Evolutionary conservation across 2,113 vertebrate genomes (phyloP), one percentile per base, ranked within the genome.

Genomic region (Micronycteris hirsuta): DNA sequence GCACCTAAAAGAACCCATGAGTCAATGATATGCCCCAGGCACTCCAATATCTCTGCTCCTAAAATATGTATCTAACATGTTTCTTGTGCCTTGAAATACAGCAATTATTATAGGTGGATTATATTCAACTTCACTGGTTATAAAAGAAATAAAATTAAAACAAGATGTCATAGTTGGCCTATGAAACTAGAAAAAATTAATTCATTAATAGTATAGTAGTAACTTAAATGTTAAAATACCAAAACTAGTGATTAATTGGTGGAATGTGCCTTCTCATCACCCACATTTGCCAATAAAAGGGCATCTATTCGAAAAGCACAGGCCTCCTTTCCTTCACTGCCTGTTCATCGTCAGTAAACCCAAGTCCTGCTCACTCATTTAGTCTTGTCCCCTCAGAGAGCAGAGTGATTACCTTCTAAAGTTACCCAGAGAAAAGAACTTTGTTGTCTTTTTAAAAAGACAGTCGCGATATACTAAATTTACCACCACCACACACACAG

Each of bases 121-220:
- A 61, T 38, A 17, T 93, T 91, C n/a, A 74, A 58, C 17, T 84
- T 65, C 22, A 84, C 33, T 77, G 31, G 70, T 12, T 73, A 38
- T 86, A 52, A 93, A 93, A 88, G 38, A 93, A 83, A 47, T 82
- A 61, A 93, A 93, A 56, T 91, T 65, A 36, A 80, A 91, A 77
- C 1, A 31, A 58, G 4, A 63, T 86, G 20, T 11, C 12, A 43
- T 67, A 58, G 49, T 82, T 22, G 19, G 26, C 33, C 47, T 61
- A 45, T 58, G 7, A 80, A 52, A 15, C 61, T n/a, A 82, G 7
- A 68, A 54, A 68, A 68, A 65, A 82, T 12, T 52, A 70, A 67
- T 28, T 13, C 33, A 88, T 33, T 28, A 71, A 89, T 15, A 45
- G 28, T 56, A 77, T 36, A 71, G 76, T 63, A 85, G 38, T 78